Conservation (phyloP, 2,888 invertebrate species). For the Nemotelus nigrinus region DNA sequence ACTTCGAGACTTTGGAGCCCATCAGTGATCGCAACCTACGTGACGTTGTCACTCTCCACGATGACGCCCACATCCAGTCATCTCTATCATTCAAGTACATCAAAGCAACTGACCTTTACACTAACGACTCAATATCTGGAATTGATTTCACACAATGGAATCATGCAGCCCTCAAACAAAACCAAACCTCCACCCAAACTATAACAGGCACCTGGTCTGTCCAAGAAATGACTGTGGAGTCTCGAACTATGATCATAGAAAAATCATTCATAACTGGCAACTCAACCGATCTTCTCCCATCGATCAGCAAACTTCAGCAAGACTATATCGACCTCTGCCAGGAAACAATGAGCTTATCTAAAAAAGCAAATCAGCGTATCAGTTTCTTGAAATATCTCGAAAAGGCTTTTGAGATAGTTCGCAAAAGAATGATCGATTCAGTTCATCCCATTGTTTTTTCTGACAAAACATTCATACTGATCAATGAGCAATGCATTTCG, state of each 20-base stretch:
- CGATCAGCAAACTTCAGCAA: slow-evolving; percentile 53
- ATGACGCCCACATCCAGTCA: slow-evolving; percentile 55
- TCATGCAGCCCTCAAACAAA: slow-evolving; percentile 59
- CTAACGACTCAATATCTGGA: slow-evolving; percentile 58
- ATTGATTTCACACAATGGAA: slow-evolving; percentile 66
- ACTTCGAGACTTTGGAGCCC: slow-evolving; percentile 57
- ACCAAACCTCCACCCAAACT: slow-evolving; percentile 59
- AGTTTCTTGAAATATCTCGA: slow-evolving; percentile 67
- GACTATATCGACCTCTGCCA: slow-evolving; percentile 34
- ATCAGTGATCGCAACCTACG: slow-evolving; percentile 63
- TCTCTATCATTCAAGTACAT: slow-evolving; percentile 59
- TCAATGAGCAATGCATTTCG: slow-evolving; percentile 64
- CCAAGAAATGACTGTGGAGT: slow-evolving; percentile 55
- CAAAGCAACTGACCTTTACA: slow-evolving; percentile 54
- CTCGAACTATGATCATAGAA: background rate
- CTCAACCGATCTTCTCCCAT: background rate
- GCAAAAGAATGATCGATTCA: slow-evolving; percentile 48
- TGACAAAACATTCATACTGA: slow-evolving; percentile 49
- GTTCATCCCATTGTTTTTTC: slow-evolving; percentile 52
- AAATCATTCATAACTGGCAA: background rate
- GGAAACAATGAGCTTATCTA: slow-evolving; percentile 57
- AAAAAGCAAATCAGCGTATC: slow-evolving; percentile 61
- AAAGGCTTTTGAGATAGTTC: slow-evolving; percentile 55
- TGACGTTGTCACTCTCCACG: slow-evolving; percentile 62
- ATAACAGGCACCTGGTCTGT: slow-evolving; percentile 67